A percentile compares a stretch with the other conserved stretches of the same genome.
These are phyloP conservation scores for Brachypteracias leptosomus DNA, from an alignment of 2,113 vertebrate species.

Conservation along the genomic window DNA sequence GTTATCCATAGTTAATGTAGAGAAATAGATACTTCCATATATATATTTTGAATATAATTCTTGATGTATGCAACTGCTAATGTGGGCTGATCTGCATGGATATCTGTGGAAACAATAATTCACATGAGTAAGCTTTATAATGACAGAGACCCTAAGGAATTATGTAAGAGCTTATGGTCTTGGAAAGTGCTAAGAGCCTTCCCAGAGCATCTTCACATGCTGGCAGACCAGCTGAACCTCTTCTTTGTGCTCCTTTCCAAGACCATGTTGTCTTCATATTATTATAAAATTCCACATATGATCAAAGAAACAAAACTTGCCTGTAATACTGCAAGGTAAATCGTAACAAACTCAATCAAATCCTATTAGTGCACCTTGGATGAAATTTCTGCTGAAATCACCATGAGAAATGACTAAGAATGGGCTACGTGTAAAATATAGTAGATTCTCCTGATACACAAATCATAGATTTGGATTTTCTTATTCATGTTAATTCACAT, in stretches of 20 bases:
- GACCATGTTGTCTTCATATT: neutral
- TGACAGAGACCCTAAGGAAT: neutral
- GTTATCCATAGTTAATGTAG: neutral
- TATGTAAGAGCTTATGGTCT: neutral
- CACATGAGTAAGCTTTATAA: neutral
- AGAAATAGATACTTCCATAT: neutral
- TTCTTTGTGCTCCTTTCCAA: neutral
- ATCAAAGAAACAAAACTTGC: neutral
- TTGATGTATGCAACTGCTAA: neutral
- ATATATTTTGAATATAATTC: neutral
- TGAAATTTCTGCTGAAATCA: neutral
- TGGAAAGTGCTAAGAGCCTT: neutral
- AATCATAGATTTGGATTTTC: neutral
- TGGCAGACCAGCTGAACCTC: neutral
- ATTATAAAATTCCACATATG: neutral
- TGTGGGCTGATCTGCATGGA: neutral
- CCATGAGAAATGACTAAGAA: neutral
- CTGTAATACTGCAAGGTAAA: neutral
- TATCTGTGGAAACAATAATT: neutral
- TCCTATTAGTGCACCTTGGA: neutral
- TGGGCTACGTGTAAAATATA: neutral
- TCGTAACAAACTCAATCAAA: neutral
- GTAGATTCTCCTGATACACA: neutral
- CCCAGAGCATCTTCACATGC: neutral
- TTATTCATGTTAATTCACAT: neutral